These are phyloP conservation scores for Porites lobata DNA, from an alignment of 92 coral and sea anemone species.

Conservation along the genomic window DNA sequence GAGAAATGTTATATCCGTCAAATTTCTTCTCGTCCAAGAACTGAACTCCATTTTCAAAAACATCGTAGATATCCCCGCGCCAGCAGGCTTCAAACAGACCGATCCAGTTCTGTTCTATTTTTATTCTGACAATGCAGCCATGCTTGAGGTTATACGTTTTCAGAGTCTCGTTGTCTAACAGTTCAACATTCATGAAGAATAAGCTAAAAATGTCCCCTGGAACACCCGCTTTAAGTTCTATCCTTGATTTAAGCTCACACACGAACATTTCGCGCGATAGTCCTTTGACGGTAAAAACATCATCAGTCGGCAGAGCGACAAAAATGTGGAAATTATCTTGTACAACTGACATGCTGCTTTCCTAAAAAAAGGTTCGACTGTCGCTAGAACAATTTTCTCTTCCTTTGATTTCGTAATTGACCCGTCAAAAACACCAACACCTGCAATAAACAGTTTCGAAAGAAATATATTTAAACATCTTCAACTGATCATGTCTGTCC, in stretches of 20 bases:
- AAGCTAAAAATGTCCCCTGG: slow-evolving; percentile 90
- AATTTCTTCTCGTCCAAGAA: slow-evolving; percentile 70
- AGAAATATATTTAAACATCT: slow-evolving; percentile 9
- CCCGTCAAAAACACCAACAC: not conserved
- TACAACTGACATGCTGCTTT: slow-evolving; percentile 16
- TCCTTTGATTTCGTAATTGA: not conserved
- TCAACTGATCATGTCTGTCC: not conserved
- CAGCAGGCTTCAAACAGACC: slow-evolving; percentile 93
- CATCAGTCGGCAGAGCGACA: slow-evolving; percentile 87
- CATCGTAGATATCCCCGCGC: slow-evolving; percentile 93
- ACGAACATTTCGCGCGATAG: slow-evolving; percentile 67
- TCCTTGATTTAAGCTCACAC: slow-evolving; percentile 87
- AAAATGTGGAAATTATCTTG: slow-evolving; percentile 77
- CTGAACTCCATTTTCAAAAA: slow-evolving; percentile 96
- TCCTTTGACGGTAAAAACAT: slow-evolving; percentile 81
- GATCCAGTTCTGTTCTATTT: slow-evolving; percentile 80
- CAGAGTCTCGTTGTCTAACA: slow-evolving; percentile 68
- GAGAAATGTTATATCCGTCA: slow-evolving; percentile 74
- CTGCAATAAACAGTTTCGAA: slow-evolving; percentile 9
- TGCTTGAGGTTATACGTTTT: slow-evolving; percentile 78
- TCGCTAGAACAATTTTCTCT: not conserved
- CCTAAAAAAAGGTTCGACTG: not conserved
- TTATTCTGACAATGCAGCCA: slow-evolving; percentile 90
- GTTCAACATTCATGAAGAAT: slow-evolving; percentile 90
- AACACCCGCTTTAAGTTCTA: slow-evolving; percentile 92